Evolutionary conservation across 1,140 invertebrate species (phyloP).

Genomic region (Bursaphelenchus mucronatus): DNA sequence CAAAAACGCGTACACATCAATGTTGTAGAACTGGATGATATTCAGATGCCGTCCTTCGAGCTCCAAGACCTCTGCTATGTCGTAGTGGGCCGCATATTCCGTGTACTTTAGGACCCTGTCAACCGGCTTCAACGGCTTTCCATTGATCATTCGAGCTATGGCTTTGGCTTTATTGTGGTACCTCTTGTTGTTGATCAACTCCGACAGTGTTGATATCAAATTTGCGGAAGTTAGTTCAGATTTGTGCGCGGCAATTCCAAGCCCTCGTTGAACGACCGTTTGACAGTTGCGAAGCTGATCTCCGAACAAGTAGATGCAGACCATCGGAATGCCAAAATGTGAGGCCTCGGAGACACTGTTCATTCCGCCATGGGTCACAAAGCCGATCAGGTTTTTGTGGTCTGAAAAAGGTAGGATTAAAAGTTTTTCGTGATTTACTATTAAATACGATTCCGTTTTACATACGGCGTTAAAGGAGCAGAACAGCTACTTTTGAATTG

Average conservation of each 20-base stretch:
- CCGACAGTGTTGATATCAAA: slow-evolving; percentile 7
- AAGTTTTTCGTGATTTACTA: too few relatives aligned
- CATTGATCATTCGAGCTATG: slow-evolving; percentile 22
- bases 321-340: slow-evolving; percentile 68
- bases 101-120: slow-evolving; percentile 28
- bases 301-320: slow-evolving; percentile 62
- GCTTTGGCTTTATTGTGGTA: slow-evolving; percentile 20
- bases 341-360: slow-evolving; percentile 69
- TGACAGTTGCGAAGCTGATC: slow-evolving; percentile 65
- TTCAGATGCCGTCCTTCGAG: slow-evolving; percentile 22
- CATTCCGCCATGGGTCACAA: slow-evolving; percentile 71
- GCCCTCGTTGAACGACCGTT: slow-evolving; percentile 42
- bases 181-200: slow-evolving; percentile 21
- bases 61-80: slow-evolving; percentile 10
- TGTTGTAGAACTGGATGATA: slow-evolving; percentile 13
- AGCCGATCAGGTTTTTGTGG: slow-evolving; percentile 68
- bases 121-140: slow-evolving; percentile 21
- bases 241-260: slow-evolving; percentile 16
- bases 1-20: slow-evolving; percentile 23
- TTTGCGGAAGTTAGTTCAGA: slow-evolving; percentile 18
- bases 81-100: slow-evolving; percentile 30
- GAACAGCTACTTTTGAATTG: too few relatives aligned
- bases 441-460: too few relatives aligned
- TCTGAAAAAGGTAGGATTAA: too few relatives aligned
- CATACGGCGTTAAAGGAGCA: too few relatives aligned